Base-by-base conservation (phyloP, 37 sponge, comb jelly and placozoan species). In the Tethya wilhelma region DNA sequence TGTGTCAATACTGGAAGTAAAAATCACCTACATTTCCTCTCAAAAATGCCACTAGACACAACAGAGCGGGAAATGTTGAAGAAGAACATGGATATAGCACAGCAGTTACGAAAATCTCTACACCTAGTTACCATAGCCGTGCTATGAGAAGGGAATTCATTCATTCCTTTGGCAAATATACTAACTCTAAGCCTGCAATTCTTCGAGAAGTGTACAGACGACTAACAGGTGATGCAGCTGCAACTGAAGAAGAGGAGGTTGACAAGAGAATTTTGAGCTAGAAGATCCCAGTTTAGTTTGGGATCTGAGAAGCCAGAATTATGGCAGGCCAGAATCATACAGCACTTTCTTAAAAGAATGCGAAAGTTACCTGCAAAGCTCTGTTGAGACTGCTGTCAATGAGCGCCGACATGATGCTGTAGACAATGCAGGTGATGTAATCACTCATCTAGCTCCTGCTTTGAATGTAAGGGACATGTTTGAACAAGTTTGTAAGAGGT, bases 1-100 rank as follows among this genome's bases (percentile, higher is more conserved):
- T 62, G 83, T 59, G 34, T 82, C 45, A 78, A 69, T 40, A 77
- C 73, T 30, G 86, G 79, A 38, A 59, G 86, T 59, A 68, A 31
- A 68, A 85, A 58, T 57, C 86, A 85, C 62, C 42, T 85, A 2
- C 86, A 85, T 59, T 85, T 85, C 71, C 25, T 85, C 30, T 85
- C 79, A 79, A 77, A 75, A 49, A 85, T 85, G 33, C 77, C 75
- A 9, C 25, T 26, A 26, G 69, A 39, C 31, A 20, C 22, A 32
- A 32, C 75, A 17, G 84, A 83, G 38, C 28, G 53, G 36, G 77
- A 84, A 67, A 30, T 84, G 57, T 45, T 76, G 55, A 63, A 74
- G 28, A 63, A 44, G 67, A 83, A 74, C 26, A 42, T 83, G 39
- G 40, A n/a, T 30, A 62, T 83, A 26, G 36, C 33, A 59, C 83